These are phyloP conservation scores for Orussus abietinus DNA, from an alignment of 1,140 invertebrate genomes.

Conservation along the genomic window DNA sequence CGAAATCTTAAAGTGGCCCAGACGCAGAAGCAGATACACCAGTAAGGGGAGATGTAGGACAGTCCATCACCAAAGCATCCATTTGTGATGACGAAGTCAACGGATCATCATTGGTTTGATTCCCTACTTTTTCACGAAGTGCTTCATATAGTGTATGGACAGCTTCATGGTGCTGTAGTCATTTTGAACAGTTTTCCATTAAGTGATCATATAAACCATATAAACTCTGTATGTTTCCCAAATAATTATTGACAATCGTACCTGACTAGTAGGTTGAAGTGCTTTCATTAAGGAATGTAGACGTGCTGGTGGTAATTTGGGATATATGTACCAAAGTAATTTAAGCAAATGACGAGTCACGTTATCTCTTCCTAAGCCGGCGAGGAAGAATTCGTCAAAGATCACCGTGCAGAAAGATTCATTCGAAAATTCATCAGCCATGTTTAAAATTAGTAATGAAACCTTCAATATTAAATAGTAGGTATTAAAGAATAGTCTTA, in stretches of 20 bases:
- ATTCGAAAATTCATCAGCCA: slow-evolving; percentile 87
- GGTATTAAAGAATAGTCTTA: neutral
- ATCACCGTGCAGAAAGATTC: slow-evolving; percentile 94
- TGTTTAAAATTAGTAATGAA: slow-evolving; percentile 74
- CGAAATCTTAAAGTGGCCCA: too few species aligned
- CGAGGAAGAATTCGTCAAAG: slow-evolving; percentile 95
- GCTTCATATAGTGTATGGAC: slow-evolving; percentile 76
- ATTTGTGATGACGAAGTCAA: slow-evolving; percentile 55
- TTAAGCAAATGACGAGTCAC: slow-evolving; percentile 91
- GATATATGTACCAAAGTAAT: slow-evolving; percentile 88
- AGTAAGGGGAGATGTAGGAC: slow-evolving; percentile 68
- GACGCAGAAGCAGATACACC: slow-evolving; percentile 17
- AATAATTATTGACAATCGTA: slow-evolving; percentile 24
- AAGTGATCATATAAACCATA: too few species aligned
- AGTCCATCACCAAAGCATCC: slow-evolving; percentile 63
- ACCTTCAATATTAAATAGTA: slow-evolving; percentile 64
- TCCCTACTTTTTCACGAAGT: slow-evolving; percentile 74
- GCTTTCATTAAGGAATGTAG: slow-evolving; percentile 82
- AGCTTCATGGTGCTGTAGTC: slow-evolving; percentile 78
- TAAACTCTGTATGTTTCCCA: slow-evolving; percentile 12
- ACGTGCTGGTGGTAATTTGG: slow-evolving; percentile 75
- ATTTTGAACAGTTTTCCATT: too few species aligned
- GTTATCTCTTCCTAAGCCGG: slow-evolving; percentile 83
- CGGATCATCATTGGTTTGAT: slow-evolving; percentile 61
- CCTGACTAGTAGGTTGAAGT: slow-evolving; percentile 72